phyloP scores from a whole-genome alignment of 1,140 invertebrate species.

The Drosophila seguyi region DNA sequence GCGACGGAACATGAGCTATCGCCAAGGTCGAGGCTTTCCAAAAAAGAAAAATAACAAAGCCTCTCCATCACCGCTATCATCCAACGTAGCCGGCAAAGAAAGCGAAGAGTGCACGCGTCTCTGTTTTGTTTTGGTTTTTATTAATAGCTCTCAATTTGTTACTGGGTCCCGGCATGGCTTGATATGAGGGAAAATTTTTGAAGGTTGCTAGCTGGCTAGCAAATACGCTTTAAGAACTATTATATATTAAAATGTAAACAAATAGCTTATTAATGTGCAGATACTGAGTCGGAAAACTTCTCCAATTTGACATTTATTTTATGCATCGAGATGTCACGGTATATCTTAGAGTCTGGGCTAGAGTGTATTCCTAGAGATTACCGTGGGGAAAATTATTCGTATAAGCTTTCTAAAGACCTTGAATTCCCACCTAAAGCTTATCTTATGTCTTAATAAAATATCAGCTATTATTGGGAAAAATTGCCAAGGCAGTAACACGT shows the following conservation, averaged over 20 bases:
- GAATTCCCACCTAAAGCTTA: conserved; percentile 28
- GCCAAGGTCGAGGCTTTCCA: conserved; percentile 65
- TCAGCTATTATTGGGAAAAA: conserved; percentile 40
- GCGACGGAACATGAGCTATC: conserved; percentile 45
- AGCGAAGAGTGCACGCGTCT: conserved; percentile 60
- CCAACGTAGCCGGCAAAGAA: conserved; percentile 50
- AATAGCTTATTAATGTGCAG: neutral
- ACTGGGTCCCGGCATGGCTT: conserved; percentile 38
- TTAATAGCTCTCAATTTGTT: conserved; percentile 60
- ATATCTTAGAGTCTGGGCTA: neutral
- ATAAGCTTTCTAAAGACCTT: conserved; percentile 27
- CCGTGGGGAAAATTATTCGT: neutral
- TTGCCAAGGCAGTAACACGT: conserved; percentile 23
- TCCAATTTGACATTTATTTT: neutral
- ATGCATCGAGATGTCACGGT: neutral
- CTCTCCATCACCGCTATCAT: conserved; percentile 54
- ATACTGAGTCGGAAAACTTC: too few species aligned
- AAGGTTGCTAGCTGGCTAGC: neutral
- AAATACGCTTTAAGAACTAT: conserved; percentile 2
- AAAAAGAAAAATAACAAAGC: conserved; percentile 29
- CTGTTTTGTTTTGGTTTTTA: conserved; percentile 67
- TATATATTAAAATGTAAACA: neutral
- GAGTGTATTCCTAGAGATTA: neutral
- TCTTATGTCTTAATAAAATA: conserved; percentile 32
- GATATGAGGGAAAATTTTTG: conserved; percentile 15